These are phyloP conservation scores for Hyles euphorbiae DNA, from an alignment of 1,140 invertebrate genomes.

Conservation along the genomic window DNA sequence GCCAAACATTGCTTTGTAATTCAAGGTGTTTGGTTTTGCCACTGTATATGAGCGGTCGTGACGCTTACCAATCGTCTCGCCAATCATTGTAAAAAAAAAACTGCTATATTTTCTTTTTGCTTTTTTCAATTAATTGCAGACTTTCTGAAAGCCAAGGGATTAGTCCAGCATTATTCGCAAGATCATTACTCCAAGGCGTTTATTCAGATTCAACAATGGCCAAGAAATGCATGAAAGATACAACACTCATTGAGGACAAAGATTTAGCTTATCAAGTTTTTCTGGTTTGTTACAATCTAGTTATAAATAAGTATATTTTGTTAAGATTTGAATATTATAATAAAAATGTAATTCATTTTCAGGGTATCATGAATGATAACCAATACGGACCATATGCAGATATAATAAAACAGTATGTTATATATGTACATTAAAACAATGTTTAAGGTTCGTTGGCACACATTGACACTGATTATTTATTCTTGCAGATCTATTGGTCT, in stretches of 20 bases:
- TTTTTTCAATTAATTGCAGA: conserved; percentile 32
- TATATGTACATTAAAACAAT: not conserved
- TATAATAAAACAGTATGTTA: conserved; percentile 78
- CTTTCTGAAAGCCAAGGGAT: conserved; percentile 63
- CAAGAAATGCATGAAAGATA: conserved; percentile 81
- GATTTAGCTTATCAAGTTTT: conserved; percentile 86
- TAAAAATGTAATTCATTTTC: conserved; percentile 13
- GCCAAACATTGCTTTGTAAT: too few species aligned
- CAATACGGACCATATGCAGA: conserved; percentile 86
- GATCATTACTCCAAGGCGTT: conserved; percentile 60
- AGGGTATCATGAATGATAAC: conserved; percentile 84
- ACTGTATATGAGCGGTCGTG: too few species aligned
- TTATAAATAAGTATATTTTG: too few species aligned
- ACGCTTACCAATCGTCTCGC: too few species aligned
- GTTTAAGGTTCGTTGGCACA: not conserved
- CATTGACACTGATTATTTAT: not conserved
- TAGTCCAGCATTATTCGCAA: conserved; percentile 62
- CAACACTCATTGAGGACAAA: conserved; percentile 82
- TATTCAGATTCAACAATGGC: conserved; percentile 47
- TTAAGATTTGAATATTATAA: conserved; percentile 26
- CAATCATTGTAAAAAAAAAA: too few species aligned
- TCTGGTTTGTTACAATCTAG: conserved; percentile 74
- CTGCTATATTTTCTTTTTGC: too few species aligned
- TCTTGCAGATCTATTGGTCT: conserved; percentile 66
- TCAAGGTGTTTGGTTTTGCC: too few species aligned